A percentile compares a stretch with the other conserved stretches of the same genome.
Conservation (phyloP, 2,888 invertebrate species). For the Hyposoter didymator region DNA sequence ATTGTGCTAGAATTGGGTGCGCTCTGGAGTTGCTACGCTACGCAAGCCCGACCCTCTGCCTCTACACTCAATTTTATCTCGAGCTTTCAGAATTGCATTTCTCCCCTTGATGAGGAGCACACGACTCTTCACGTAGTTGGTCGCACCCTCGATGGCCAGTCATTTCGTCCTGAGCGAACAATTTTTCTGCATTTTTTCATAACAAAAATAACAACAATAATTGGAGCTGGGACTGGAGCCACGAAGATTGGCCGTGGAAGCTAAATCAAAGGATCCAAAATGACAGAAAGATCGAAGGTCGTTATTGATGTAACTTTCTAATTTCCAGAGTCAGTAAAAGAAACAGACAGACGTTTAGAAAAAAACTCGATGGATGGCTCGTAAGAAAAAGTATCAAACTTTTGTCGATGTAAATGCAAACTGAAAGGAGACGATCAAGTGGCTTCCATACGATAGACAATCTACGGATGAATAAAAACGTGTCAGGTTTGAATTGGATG, state of each 20-base stretch:
- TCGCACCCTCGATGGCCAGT: background rate
- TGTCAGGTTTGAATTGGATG: background rate
- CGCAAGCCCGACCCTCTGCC: constrained; percentile 28
- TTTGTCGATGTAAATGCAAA: background rate
- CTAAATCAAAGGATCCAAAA: too few relatives aligned
- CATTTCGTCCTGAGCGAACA: background rate
- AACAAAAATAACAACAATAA: constrained; percentile 5
- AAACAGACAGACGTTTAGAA: background rate
- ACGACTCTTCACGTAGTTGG: background rate
- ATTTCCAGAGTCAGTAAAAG: background rate
- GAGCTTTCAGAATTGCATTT: constrained; percentile 51
- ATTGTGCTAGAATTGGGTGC: constrained; percentile 68
- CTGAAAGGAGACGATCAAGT: background rate
- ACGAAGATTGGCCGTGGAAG: background rate
- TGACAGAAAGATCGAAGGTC: background rate
- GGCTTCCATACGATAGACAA: background rate
- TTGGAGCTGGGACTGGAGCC: background rate
- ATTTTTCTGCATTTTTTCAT: background rate
- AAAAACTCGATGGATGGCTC: background rate
- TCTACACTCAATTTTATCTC: constrained; percentile 56
- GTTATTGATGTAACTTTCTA: background rate
- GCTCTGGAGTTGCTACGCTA: constrained; percentile 48
- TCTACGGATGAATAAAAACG: background rate
- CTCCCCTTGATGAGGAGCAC: background rate
- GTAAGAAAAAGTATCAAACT: background rate